phyloP scores from a whole-genome alignment of 2,113 vertebrate species.

The Dipodomys spectabilis region DNA sequence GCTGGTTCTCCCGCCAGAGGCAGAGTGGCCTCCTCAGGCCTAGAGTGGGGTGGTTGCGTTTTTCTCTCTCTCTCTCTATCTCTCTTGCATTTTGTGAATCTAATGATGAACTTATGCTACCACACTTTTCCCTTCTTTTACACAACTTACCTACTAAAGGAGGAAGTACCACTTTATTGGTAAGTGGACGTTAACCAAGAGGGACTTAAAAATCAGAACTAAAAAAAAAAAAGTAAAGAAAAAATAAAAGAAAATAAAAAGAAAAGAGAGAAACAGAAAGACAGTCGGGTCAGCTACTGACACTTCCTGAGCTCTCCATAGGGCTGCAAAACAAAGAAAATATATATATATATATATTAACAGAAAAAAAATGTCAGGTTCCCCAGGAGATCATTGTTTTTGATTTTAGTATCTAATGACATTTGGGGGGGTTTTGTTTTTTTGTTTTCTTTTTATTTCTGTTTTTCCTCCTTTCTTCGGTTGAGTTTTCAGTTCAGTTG shows the following conservation, averaged over 20 bases:
- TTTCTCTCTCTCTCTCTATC: slow-evolving; percentile 91
- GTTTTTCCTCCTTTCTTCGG: slow-evolving; percentile 83
- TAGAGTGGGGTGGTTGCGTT: slow-evolving; percentile 95
- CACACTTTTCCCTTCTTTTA: slow-evolving; percentile 99
- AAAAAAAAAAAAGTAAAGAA: slow-evolving; percentile 84
- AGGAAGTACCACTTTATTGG: slow-evolving; percentile 99
- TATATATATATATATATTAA: slow-evolving; percentile 70
- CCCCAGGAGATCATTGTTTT: slow-evolving; percentile 94
- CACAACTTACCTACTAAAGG: slow-evolving; percentile 99
- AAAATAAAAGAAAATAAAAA: slow-evolving; percentile 90
- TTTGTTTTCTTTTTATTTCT: slow-evolving; percentile 85
- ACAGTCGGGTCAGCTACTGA: slow-evolving; percentile 95
- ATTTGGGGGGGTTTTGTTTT: slow-evolving; percentile 91
- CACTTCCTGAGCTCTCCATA: slow-evolving; percentile 97
- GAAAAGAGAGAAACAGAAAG: slow-evolving; percentile 90
- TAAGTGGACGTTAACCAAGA: slow-evolving; percentile 99
- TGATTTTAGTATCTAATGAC: slow-evolving; percentile 96
- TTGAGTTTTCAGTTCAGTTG: slow-evolving; percentile 83
- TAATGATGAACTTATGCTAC: slow-evolving; percentile 99
- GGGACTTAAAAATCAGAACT: slow-evolving; percentile 97
- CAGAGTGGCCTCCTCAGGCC: slow-evolving; percentile 67
- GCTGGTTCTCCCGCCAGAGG: slow-evolving; percentile 62
- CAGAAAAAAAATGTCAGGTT: slow-evolving; percentile 92
- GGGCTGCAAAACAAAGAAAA: slow-evolving; percentile 91
- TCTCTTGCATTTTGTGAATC: slow-evolving; percentile 99